Evolutionary conservation across 2,797 vertebrate species (phyloP), one percentile per base, ranked within the genome.

Genomic region (Hoplostethus atlanticus): DNA sequence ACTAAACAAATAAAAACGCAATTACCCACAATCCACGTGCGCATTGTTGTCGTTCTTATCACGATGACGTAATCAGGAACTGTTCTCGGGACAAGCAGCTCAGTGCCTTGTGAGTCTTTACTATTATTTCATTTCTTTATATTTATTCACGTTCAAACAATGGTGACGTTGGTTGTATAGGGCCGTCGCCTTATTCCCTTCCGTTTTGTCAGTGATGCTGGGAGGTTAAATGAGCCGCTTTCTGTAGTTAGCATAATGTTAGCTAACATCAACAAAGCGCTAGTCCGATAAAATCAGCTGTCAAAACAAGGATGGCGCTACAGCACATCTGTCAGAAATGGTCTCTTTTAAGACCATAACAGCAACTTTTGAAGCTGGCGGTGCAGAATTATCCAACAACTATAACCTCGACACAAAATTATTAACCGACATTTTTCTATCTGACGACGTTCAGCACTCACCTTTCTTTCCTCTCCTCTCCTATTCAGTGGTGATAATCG

Each of bases 1-100:
- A 17, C n/a, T 50, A 13, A 62, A 64, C 52, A 6, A 0, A n/a
- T 28, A 30, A 36, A 75, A 88, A 90, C 91, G 47, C 73, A 12
- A 73, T 58, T 82, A 87, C 92, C 92, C 92, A 93, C 6, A 91
- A 89, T 82, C 3, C 85, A 55, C 13, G 0, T 48, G 59, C 60
- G 34, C 42, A 60, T 48, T 80, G 70, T 79, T 63, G 15, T 71
- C 28, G 28, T 4, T 7, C n/a, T 34, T 17, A 11, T 28, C 6
- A 3, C 34, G 0, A 16, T 89, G 89, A 87, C 86, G 83, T 79
- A 47, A 0, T 9, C 64, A 67, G 82, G 79, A 90, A 89, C 10
- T 9, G 54, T 1, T 58, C 0, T 9, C 4, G 10, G 25, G 9
- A 53, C 28, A 55, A 42, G 61, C 64, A 77, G 55, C 21, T 36